A percentile compares a stretch with the other conserved stretches of the same genome.
These are phyloP conservation scores for Delia radicum DNA, from an alignment of 1,140 invertebrate genomes.

Conservation along the genomic window DNA sequence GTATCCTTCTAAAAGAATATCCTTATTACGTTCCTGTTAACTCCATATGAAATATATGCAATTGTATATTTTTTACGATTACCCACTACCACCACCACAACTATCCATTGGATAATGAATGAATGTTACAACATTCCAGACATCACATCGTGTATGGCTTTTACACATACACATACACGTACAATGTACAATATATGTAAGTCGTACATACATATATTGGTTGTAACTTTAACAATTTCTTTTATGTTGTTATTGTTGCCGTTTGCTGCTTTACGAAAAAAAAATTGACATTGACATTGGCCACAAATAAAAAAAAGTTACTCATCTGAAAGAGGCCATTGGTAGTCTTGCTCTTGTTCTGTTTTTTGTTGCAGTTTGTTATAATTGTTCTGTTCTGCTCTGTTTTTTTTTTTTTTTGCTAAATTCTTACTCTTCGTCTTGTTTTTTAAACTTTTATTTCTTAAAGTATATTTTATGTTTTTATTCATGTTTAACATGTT, in stretches of 20 bases:
- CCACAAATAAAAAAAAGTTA: background rate
- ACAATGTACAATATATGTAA: too few species aligned
- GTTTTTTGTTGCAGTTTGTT: background rate
- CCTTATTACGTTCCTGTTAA: too few species aligned
- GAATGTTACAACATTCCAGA: background rate
- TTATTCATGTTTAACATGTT: constrained; percentile 18
- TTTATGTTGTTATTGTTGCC: background rate
- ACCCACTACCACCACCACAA: too few species aligned
- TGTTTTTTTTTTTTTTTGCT: background rate
- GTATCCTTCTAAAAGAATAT: too few species aligned
- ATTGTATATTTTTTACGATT: too few species aligned
- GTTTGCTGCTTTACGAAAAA: background rate
- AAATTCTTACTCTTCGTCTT: background rate
- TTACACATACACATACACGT: too few species aligned
- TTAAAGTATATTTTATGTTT: background rate
- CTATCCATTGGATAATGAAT: background rate
- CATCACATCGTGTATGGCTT: background rate
- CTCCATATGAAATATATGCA: too few species aligned
- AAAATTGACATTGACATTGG: constrained; percentile 29
- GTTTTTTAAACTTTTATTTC: background rate
- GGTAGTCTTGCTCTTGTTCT: background rate
- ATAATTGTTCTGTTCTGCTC: constrained; percentile 5
- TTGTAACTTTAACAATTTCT: background rate
- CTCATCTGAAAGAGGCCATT: constrained; percentile 13
- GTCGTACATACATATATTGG: too few species aligned